phyloP scores from a whole-genome alignment of 2,113 vertebrate genomes.

The Agapornis roseicollis region DNA sequence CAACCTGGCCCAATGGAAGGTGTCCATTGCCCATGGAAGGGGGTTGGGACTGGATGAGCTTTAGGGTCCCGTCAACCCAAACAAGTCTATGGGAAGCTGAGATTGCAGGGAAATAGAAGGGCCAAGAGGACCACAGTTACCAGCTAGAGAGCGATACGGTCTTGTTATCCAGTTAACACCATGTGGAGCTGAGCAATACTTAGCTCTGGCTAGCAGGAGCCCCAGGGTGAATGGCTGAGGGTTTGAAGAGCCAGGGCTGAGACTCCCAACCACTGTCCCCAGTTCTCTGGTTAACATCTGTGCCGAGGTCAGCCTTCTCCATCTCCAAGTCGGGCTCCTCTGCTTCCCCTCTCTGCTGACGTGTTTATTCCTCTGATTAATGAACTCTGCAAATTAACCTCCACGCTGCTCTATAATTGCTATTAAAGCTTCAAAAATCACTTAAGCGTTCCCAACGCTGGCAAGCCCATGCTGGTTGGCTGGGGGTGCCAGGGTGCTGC shows the following conservation, averaged over 20 bases:
- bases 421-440: conserved; percentile 75
- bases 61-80: neutral
- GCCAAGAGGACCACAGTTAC: neutral
- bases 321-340: conserved; percentile 2
- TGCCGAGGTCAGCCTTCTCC: neutral
- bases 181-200: neutral
- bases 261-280: neutral
- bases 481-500: neutral
- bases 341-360: conserved; percentile 17
- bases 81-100: neutral
- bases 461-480: conserved; percentile 36
- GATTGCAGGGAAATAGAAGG: neutral
- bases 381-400: conserved; percentile 77
- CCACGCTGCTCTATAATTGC: conserved; percentile 71
- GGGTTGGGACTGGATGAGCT: neutral
- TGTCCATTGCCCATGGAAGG: neutral
- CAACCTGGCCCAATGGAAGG: neutral
- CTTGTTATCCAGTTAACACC: neutral
- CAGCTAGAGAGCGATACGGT: fast-evolving
- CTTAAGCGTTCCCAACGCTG: conserved; percentile 65
- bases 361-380: conserved; percentile 75
- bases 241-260: neutral
- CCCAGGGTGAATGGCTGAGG: neutral
- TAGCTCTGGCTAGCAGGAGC: neutral
- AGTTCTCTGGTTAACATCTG: neutral